Conservation (phyloP, 2,888 invertebrate species). For the Tiliacea citrago region DNA sequence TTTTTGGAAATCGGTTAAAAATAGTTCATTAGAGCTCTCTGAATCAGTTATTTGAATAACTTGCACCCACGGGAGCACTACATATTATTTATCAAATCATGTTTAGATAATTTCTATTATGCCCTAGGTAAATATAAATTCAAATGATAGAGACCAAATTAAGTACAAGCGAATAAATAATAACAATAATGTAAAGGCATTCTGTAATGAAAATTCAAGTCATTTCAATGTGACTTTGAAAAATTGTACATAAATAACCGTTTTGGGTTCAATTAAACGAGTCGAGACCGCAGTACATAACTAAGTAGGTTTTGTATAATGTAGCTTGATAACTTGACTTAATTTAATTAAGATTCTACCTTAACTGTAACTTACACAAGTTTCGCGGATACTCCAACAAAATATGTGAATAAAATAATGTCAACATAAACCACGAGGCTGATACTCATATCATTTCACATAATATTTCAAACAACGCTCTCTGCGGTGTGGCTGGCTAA, state of each 20-base stretch:
- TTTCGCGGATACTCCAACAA: neutral
- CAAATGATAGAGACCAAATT: neutral
- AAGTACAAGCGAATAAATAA: neutral
- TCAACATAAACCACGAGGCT: constrained; percentile 47
- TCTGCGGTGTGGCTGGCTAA: constrained; percentile 79
- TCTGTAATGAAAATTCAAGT: neutral
- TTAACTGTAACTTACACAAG: neutral
- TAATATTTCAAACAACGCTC: constrained; percentile 82
- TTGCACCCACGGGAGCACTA: constrained; percentile 25
- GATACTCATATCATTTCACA: constrained; percentile 78
- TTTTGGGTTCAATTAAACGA: neutral
- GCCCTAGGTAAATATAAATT: constrained; percentile 35
- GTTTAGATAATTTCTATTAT: constrained; percentile 41
- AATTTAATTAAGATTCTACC: neutral
- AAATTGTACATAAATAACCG: neutral
- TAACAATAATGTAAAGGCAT: neutral
- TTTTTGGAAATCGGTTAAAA: no score
- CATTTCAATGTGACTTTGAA: neutral
- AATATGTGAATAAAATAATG: constrained; percentile 41
- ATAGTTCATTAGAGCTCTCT: neutral
- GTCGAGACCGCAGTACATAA: no score
- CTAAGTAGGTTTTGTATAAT: neutral
- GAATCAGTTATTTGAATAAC: constrained; percentile 8
- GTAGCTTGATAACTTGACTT: neutral
- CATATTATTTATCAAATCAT: constrained; percentile 45